These are phyloP conservation scores for Pelodiscus sinensis DNA, from an alignment of 2,113 vertebrate genomes.

Conservation along the genomic window DNA sequence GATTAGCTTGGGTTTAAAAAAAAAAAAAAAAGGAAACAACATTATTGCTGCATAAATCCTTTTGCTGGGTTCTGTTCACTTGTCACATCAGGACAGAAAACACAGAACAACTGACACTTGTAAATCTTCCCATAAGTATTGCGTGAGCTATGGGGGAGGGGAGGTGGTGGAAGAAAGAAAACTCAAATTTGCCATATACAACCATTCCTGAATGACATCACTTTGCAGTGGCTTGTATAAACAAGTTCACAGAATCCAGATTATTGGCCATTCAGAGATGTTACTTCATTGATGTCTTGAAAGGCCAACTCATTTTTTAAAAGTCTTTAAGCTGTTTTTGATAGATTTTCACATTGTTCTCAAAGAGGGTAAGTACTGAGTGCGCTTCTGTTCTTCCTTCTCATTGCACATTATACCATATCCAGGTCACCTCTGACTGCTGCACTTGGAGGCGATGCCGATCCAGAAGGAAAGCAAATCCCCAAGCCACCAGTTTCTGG, in stretches of 20 bases:
- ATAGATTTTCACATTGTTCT: neutral
- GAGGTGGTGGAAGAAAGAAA: no score
- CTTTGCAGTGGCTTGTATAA: neutral
- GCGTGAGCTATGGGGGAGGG: neutral
- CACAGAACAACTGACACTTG: rapidly evolving
- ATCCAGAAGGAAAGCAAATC: neutral
- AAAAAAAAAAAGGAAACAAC: neutral
- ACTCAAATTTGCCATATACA: rapidly evolving
- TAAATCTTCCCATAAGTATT: neutral
- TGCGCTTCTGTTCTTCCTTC: neutral
- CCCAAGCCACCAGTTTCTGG: neutral
- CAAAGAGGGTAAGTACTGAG: neutral
- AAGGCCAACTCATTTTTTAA: neutral
- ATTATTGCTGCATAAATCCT: neutral
- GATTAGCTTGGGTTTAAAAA: neutral
- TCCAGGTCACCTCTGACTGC: neutral
- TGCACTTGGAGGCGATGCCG: neutral
- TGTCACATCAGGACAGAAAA: rapidly evolving
- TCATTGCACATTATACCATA: rapidly evolving
- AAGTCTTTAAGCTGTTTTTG: neutral
- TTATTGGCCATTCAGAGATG: neutral
- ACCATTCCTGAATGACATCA: neutral
- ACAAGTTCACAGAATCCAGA: neutral
- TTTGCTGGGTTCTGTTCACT: neutral
- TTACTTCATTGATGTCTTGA: neutral